These are phyloP conservation scores for Alentia gelatinosa DNA, from an alignment of 2,888 invertebrate species.

Conservation along the genomic window DNA sequence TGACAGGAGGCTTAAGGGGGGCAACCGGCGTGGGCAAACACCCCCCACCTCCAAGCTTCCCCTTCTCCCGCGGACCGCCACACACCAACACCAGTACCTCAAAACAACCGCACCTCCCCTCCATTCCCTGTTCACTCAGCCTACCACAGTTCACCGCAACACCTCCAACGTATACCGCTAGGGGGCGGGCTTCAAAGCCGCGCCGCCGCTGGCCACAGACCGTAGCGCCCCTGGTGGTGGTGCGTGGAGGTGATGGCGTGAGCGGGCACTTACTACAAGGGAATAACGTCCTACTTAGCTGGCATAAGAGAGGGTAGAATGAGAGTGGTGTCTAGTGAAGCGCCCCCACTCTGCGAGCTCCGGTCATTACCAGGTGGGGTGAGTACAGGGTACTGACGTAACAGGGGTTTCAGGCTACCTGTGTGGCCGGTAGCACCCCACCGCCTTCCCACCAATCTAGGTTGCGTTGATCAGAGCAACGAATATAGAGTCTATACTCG, in stretches of 20 bases:
- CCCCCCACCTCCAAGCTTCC: not conserved
- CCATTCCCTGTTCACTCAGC: not conserved
- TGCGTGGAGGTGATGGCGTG: not conserved
- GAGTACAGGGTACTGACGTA: too few species aligned
- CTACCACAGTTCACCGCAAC: not conserved
- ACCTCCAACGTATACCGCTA: not conserved
- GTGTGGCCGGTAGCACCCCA: too few species aligned
- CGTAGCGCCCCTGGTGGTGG: not conserved
- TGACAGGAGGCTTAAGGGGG: conserved; percentile 24
- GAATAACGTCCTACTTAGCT: not conserved
- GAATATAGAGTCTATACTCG: too few species aligned
- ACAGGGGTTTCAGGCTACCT: too few species aligned
- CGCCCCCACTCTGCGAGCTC: not conserved
- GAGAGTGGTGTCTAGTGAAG: not conserved
- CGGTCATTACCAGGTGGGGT: not conserved
- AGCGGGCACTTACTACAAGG: not conserved
- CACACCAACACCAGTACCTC: not conserved
- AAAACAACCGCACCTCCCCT: not conserved
- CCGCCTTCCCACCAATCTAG: too few species aligned
- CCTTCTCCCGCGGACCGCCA: not conserved
- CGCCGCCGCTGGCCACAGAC: not conserved
- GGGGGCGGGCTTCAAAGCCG: not conserved
- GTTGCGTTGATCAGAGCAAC: too few species aligned
- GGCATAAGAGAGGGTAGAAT: not conserved
- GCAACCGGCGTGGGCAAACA: not conserved